Percentiles rank a stretch among this genome's conserved stretches.
Conservation (phyloP, 2,797 vertebrate genomes). For the Valencia hispanica region DNA sequence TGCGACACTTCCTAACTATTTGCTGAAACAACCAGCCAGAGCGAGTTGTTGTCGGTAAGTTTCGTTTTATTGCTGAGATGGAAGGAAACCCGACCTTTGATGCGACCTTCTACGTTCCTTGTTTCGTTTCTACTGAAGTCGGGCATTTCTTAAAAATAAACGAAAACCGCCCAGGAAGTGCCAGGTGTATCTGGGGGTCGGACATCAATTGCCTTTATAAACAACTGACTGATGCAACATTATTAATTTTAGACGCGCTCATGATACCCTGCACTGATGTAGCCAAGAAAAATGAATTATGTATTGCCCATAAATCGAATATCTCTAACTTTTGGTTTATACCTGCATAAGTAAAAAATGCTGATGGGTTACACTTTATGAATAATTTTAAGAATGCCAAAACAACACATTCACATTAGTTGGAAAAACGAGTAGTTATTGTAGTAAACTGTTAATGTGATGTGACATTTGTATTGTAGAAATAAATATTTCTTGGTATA, state of each 20-base stretch:
- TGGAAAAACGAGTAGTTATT: no score
- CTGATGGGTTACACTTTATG: no score
- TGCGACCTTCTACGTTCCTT: no score
- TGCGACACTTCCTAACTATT: neutral
- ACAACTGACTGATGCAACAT: accelerated
- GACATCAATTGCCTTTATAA: conserved; percentile 19
- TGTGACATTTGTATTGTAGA: no score
- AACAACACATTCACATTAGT: no score
- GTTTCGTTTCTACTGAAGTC: conserved; percentile 28
- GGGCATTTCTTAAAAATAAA: neutral
- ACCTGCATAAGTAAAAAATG: no score
- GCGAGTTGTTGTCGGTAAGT: neutral
- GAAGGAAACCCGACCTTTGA: neutral
- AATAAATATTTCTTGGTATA: no score
- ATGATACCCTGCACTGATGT: neutral
- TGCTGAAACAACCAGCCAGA: neutral
- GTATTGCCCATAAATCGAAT: no score
- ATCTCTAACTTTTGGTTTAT: no score
- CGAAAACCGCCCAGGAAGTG: neutral
- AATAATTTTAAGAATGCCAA: no score
- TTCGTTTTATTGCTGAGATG: neutral
- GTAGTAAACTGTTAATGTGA: no score
- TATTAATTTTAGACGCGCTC: neutral
- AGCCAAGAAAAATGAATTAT: conserved; percentile 23
- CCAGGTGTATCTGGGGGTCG: neutral